Base-by-base conservation (phyloP, 64 coral and sea anemone species). In the Stichodactyla mertensii region DNA sequence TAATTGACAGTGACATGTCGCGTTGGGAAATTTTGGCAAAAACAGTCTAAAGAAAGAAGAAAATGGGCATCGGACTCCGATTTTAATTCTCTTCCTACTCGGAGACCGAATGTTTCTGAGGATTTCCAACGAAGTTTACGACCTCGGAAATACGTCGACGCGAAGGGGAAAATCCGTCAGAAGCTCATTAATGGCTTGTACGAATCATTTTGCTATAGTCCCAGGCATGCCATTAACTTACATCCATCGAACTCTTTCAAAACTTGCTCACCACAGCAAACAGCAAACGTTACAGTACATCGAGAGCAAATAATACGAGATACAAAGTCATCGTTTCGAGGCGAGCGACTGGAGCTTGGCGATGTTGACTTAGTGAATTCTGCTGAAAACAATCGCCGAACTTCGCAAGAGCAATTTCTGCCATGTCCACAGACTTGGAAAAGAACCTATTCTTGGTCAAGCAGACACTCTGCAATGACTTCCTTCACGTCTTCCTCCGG, bases 171-270 rank as follows among this genome's bases (percentile, higher is more conserved):
- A 89, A 82, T 92, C 7, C 69, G 91, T 3, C 88, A 89, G 55
- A 92, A 92, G 19, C 87, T 96, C 56, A 93, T 96, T 52, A 96
- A 92, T 80, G 94, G 94, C 7, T 66, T 96, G 15, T 96, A 96
- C 51, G 94, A 93, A 14, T 96, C 94, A 52, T 93, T 96, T 26
- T 96, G 94, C 52, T 96, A 96, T n/a, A 96, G 82, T 51, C 67
- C 91, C 0, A 87, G 92, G n/a, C 94, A 93, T 6, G 92, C 88
- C 7, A 82, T 96, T 8, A 91, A 96, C 13, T 85, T 90, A 27
- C 80, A 93, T 52, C 91, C 94, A 36, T 62, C 18, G 10, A 84
- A 83, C 54, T 23, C 16, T 8, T 54, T 52, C 4, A 52, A 81
- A n/a, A 24, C 77, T 55, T 18, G 20, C 80, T 18, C 51, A 23